These are phyloP conservation scores for Cryptomyrus ogoouensis DNA, from an alignment of 2,113 vertebrate genomes.

Conservation along the genomic window DNA sequence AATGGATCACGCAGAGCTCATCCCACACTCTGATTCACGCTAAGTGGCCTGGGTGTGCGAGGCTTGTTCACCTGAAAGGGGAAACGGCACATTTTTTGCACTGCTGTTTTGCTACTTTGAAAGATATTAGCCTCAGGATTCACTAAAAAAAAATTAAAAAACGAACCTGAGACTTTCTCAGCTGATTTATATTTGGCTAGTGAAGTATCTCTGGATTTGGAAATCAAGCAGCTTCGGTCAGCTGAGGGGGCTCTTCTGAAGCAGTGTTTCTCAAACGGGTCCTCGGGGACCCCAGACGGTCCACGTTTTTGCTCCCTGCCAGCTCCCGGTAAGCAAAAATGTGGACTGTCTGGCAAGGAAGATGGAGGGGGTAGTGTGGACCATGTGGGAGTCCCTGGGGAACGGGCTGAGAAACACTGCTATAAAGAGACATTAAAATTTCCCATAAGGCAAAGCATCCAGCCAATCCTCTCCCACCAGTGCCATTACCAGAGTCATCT, in stretches of 20 bases:
- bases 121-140: neutral
- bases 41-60: conserved; percentile 47
- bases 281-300: neutral
- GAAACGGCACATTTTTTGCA: conserved; percentile 16
- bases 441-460: neutral
- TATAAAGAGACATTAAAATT: neutral
- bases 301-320: neutral
- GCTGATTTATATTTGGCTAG: neutral
- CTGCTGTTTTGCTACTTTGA: neutral
- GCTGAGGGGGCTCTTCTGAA: neutral
- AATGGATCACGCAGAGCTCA: neutral
- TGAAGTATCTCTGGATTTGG: neutral
- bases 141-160: neutral
- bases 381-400: neutral
- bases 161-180: neutral
- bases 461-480: neutral
- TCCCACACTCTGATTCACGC: conserved; percentile 6
- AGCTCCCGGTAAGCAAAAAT: neutral
- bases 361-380: neutral
- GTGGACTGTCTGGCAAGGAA: neutral
- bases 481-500: neutral
- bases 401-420: neutral
- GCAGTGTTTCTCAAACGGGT: neutral
- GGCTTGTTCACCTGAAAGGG: conserved; percentile 31
- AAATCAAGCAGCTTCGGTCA: neutral